phyloP scores from a whole-genome alignment of 1,140 invertebrate species.

The Chelonus insularis region DNA sequence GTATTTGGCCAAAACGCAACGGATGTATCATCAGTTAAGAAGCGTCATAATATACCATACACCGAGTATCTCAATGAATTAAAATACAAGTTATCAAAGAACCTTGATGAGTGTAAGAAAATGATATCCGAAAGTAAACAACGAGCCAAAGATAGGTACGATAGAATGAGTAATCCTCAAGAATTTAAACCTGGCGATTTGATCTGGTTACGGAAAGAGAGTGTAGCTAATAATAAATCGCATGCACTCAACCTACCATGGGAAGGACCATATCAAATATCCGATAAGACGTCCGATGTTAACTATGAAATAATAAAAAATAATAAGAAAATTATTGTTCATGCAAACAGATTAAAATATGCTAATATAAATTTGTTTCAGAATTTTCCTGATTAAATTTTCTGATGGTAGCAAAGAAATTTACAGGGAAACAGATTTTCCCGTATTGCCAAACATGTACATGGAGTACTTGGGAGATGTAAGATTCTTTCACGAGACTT shows the following conservation, averaged over 20 bases:
- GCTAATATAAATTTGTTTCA: constrained; percentile 20
- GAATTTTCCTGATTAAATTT: neutral
- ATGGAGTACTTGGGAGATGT: too few species aligned
- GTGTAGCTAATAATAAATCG: constrained; percentile 8
- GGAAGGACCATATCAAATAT: constrained; percentile 19
- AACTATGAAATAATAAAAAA: constrained; percentile 23
- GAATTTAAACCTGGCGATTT: constrained; percentile 13
- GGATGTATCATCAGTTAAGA: too few species aligned
- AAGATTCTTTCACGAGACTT: too few species aligned
- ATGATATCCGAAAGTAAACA: constrained; percentile 16
- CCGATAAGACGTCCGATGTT: constrained; percentile 13
- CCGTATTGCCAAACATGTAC: too few species aligned
- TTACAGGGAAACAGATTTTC: too few species aligned
- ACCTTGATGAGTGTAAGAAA: neutral
- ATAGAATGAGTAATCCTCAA: constrained; percentile 14
- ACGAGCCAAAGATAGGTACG: constrained; percentile 17
- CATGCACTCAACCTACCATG: constrained; percentile 19
- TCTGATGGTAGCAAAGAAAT: too few species aligned
- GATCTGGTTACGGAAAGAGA: constrained; percentile 18
- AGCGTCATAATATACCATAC: too few species aligned
- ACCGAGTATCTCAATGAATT: constrained; percentile 14
- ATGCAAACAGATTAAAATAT: constrained; percentile 18
- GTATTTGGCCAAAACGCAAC: too few species aligned
- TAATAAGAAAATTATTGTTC: constrained; percentile 9
- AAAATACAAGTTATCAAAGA: neutral